Evolutionary conservation across 1,140 invertebrate species (phyloP).

Genomic region (Metaphire vulgaris): DNA sequence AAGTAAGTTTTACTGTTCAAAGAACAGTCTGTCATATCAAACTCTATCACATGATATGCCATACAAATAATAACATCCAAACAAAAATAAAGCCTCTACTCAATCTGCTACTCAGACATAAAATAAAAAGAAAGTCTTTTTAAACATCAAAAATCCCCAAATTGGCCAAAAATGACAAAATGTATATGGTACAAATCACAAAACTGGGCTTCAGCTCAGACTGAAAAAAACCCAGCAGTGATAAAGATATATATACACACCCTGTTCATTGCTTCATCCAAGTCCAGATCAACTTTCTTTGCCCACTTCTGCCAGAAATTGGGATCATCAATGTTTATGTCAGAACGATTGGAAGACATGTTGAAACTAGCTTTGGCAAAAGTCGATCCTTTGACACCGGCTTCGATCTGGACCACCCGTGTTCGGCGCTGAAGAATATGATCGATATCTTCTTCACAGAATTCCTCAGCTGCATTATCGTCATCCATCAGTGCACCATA

Average conservation of each 20-base stretch:
- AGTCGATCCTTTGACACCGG: constrained; percentile 89
- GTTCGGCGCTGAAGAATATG: constrained; percentile 91
- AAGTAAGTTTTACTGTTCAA: no score
- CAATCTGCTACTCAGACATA: no score
- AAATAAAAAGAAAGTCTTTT: no score
- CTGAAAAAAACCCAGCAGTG: no score
- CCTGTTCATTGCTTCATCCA: constrained; percentile 55
- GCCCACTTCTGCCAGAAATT: constrained; percentile 99
- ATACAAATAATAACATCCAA: no score
- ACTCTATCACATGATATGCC: no score
- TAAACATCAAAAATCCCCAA: no score
- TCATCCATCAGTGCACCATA: constrained; percentile 99
- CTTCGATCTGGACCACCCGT: constrained; percentile 90
- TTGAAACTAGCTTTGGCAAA: constrained; percentile 99
- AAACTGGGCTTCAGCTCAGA: no score
- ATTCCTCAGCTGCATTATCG: constrained; percentile 96
- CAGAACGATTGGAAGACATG: constrained; percentile 81
- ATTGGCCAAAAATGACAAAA: no score
- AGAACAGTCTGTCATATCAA: no score
- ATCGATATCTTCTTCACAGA: constrained; percentile 99
- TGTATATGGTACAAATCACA: no score
- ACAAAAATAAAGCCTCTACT: no score
- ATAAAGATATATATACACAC: background rate
- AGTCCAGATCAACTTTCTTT: constrained; percentile 95
- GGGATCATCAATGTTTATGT: constrained; percentile 98